Percentiles rank a stretch among this genome's conserved stretches.
These are phyloP conservation scores for Pararge aegeria DNA, from an alignment of 1,140 invertebrate species.

Conservation along the genomic window DNA sequence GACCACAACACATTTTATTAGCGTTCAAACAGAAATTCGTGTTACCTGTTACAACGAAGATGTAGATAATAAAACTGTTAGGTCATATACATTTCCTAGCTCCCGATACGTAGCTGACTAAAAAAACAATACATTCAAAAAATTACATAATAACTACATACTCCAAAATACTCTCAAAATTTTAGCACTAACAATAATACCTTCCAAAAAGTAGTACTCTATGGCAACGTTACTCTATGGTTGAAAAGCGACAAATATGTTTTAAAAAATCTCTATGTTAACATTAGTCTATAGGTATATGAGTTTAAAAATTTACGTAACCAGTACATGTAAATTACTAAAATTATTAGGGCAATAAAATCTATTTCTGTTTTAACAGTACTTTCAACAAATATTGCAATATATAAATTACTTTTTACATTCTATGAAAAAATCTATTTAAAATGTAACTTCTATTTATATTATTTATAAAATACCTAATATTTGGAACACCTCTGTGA, in stretches of 20 bases:
- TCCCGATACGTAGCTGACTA: conserved; percentile 56
- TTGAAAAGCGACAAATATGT: too few species aligned
- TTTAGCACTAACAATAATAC: conserved; percentile 14
- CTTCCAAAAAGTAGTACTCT: background rate
- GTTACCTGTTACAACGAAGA: conserved; percentile 53
- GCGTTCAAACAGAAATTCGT: conserved; percentile 30
- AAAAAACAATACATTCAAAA: conserved; percentile 48
- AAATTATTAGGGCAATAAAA: background rate
- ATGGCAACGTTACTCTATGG: background rate
- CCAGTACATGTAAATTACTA: background rate
- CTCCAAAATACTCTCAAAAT: conserved; percentile 29
- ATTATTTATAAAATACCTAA: background rate
- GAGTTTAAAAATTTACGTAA: background rate
- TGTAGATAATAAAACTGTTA: conserved; percentile 53
- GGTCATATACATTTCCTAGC: conserved; percentile 56
- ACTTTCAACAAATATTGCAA: conserved; percentile 8
- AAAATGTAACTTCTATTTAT: background rate
- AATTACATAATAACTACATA: conserved; percentile 45
- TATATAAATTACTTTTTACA: background rate
- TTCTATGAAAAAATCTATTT: background rate
- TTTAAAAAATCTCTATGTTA: too few species aligned
- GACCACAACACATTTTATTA: conserved; percentile 33
- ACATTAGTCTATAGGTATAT: background rate
- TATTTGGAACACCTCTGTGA: conserved; percentile 24
- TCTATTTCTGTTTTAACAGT: background rate